Evolutionary conservation across 2,797 vertebrate species (phyloP), one percentile per base, ranked within the genome.

Genomic region (Sebastolobus alascanus): DNA sequence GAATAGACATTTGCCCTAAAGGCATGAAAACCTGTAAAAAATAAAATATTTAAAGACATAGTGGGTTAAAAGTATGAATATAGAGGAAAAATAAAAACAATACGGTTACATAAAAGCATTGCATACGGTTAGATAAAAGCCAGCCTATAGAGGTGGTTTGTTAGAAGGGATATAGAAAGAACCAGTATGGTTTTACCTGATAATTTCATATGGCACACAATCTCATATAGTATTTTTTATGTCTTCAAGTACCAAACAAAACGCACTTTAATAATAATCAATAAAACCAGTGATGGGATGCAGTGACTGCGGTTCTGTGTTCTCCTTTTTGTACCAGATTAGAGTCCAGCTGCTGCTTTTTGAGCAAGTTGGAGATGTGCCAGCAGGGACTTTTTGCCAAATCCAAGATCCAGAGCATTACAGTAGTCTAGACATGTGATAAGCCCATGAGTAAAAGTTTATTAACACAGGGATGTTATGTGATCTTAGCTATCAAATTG

Each of bases 261-360:
- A 52, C n/a, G 50, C 20, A n/a, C 50, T 20, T 52, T 20, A 52
- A 52, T 18, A 46, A 0, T 52, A 52, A 52, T 52, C 50, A 20
- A 52, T 52, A 52, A 50, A n/a, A 52, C 8, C 56, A 31, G 25
- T 59, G 8, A 29, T 5, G 16, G 29, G 59, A 27, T 29, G n/a
- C 10, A 5, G 14, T 37, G 38, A 60, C 8, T 25, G 18, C 8
- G 12, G 25, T 22, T 27, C 3, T 50, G 18, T 60, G 27, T 63
- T 50, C 6, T 50, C 16, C n/a, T n/a, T 55, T 33, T 10, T 54
- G 18, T 37, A 38, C 20, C 50, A 68, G 55, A 64, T 80, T 33
- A 64, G 22, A 68, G 64, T 79, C 61, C 52, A 70, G 69, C 64
- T 84, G 75, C 68, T 59, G 20, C 68, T 77, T 68, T 64, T 33